Conservation (phyloP, 2,113 vertebrate genomes). For the Sinocyclocheilus maitianheensis region DNA sequence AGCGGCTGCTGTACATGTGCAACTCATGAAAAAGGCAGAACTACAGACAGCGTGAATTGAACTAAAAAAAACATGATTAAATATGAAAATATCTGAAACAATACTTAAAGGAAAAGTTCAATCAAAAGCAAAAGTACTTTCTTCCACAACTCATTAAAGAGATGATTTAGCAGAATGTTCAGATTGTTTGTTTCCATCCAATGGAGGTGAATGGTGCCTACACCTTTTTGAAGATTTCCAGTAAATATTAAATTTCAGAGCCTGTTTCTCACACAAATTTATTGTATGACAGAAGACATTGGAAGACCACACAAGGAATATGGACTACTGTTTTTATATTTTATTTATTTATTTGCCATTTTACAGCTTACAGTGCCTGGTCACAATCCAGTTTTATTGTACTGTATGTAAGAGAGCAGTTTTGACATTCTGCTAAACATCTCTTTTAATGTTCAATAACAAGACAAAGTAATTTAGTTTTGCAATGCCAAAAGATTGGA, state of each 20-base stretch:
- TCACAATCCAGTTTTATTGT: too few relatives aligned
- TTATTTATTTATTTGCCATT: too few relatives aligned
- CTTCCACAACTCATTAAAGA: background rate
- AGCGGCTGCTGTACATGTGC: background rate
- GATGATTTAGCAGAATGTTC: background rate
- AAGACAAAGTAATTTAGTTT: too few relatives aligned
- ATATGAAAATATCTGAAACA: background rate
- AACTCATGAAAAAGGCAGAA: constrained; percentile 21
- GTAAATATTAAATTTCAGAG: background rate
- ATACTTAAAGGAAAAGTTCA: background rate
- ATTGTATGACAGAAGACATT: too few relatives aligned
- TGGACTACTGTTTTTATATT: too few relatives aligned
- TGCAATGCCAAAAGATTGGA: too few relatives aligned
- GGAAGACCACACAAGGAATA: too few relatives aligned
- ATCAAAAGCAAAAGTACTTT: background rate
- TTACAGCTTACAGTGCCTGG: too few relatives aligned
- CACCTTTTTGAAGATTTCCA: background rate
- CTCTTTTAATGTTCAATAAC: too few relatives aligned
- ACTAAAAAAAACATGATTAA: background rate
- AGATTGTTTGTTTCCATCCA: background rate
- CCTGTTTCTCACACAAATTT: background rate
- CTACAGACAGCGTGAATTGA: constrained; percentile 22
- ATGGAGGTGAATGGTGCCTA: background rate
- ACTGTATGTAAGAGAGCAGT: too few relatives aligned
- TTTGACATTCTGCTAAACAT: too few relatives aligned